phyloP scores from a whole-genome alignment of 2,888 invertebrate genomes.

The Latheticus oryzae region DNA sequence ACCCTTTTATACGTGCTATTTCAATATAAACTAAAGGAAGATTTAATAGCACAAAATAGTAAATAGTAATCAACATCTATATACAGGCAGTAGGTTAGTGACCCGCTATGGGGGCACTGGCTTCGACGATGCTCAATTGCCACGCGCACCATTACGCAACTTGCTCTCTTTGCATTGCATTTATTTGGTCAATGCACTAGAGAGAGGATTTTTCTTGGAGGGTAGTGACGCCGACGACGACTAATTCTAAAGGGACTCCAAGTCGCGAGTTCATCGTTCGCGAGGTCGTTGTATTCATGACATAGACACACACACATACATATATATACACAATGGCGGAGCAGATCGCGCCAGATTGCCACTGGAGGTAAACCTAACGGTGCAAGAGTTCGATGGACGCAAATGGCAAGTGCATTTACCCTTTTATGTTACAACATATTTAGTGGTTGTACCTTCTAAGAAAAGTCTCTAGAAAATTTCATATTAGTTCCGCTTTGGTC shows the following conservation, averaged over 20 bases:
- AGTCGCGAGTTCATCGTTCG: conserved; percentile 52
- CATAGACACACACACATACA: conserved; percentile 41
- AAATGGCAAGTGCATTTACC: conserved; percentile 51
- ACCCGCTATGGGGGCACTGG: conserved; percentile 63
- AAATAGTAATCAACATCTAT: conserved; percentile 28
- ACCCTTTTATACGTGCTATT: background rate
- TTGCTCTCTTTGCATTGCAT: conserved; percentile 39
- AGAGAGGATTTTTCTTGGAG: background rate
- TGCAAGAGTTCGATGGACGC: conserved; percentile 51
- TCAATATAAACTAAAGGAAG: conserved; percentile 18
- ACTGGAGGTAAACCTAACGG: conserved; percentile 55
- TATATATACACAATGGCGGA: conserved; percentile 44
- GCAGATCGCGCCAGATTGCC: conserved; percentile 48
- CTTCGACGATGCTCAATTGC: conserved; percentile 54
- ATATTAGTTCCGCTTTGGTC: no score
- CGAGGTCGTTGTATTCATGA: conserved; percentile 54
- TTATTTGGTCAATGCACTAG: conserved; percentile 39
- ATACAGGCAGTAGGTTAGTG: conserved; percentile 56
- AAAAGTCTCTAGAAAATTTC: no score
- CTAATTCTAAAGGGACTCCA: conserved; percentile 22
- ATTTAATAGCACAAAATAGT: conserved; percentile 17
- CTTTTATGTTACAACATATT: no score
- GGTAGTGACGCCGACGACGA: conserved; percentile 33
- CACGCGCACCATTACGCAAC: conserved; percentile 45
- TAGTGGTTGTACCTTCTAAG: no score